phyloP scores from a whole-genome alignment of 2,797 vertebrate species.

The Karalla daura region DNA sequence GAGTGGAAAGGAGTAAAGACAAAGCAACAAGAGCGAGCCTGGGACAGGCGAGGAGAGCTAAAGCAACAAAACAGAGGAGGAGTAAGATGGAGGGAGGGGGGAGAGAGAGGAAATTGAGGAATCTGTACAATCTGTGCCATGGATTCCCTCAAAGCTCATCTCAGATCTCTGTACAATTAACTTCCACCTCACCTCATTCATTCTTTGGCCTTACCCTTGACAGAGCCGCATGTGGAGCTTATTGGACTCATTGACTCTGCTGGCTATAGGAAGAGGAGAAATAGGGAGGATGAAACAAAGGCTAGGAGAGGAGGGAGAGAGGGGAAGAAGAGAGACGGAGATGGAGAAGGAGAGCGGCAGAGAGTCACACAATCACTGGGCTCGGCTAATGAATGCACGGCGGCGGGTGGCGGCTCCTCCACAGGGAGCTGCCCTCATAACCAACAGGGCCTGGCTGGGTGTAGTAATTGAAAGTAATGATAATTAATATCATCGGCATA shows the following conservation, averaged over 20 bases:
- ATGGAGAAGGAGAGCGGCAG: slow-evolving; percentile 42
- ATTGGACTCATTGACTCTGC: slow-evolving; percentile 59
- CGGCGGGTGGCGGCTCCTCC: slow-evolving; percentile 73
- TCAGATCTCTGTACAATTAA: slow-evolving; percentile 62
- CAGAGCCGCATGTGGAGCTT: slow-evolving; percentile 37
- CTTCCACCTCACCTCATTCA: slow-evolving; percentile 61
- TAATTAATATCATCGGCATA: slow-evolving; percentile 86
- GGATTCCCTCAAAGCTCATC: slow-evolving; percentile 56
- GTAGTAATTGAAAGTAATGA: slow-evolving; percentile 86
- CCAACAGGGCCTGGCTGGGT: slow-evolving; percentile 75
- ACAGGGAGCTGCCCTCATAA: slow-evolving; percentile 81
- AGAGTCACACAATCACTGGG: slow-evolving; percentile 58
- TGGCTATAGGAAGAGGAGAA: slow-evolving; percentile 39
- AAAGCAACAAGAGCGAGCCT: slow-evolving; percentile 50
- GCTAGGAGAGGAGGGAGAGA: slow-evolving; percentile 12
- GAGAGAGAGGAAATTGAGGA: slow-evolving; percentile 12
- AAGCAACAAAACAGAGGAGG: slow-evolving; percentile 22
- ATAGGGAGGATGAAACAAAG: slow-evolving; percentile 38
- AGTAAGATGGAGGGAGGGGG: background rate
- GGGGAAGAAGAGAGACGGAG: slow-evolving; percentile 37
- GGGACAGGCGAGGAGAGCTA: slow-evolving; percentile 27
- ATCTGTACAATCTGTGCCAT: slow-evolving; percentile 48
- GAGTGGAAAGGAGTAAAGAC: slow-evolving; percentile 42
- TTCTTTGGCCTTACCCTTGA: slow-evolving; percentile 35
- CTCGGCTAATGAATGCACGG: slow-evolving; percentile 80